Base-by-base conservation (phyloP, 2,888 invertebrate genomes). In the Clostera curtula region DNA sequence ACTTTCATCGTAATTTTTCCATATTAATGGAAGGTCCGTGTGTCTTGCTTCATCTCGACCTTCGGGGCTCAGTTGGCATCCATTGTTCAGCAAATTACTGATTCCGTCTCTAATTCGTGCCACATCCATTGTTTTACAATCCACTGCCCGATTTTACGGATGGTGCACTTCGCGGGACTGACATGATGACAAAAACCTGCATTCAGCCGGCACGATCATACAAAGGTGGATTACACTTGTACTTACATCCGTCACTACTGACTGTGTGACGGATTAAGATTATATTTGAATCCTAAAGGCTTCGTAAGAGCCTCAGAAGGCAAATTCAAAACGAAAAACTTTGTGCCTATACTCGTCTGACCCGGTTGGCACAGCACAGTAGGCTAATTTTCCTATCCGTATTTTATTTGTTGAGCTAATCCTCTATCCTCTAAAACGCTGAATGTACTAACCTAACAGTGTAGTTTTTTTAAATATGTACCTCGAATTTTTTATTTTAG, bases 31-130 rank as follows among this genome's bases (percentile, higher is more conserved):
- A 48, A 57, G 54, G 46, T 46, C 41, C 34, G 47, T 51, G 43
- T 52, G 45, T 59, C 49, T 74, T 72, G 54, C 70, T 43, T 51
- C 64, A 68, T 54, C 48, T 44, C 58, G 59, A 66, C 80, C 80
- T 80, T 79, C 76, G 56, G 58, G 67, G 63, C 60, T 73, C 67
- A 65, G 67, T 73, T 71, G 67, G 60, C 68, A 60, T 66, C 70
- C 64, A 82, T 80, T 80, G 79, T 80, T 75, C 46, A 63, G 59
- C 51, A 70, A 77, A 75, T 72, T 65, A 66, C 66, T 65, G 63
- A 70, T 68, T 71, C 69, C 62, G 69, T 66, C 72, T 66, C 69
- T 76, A 76, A 76, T 75, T 71, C 57, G 66, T 63, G 55, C 59
- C 62, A 56, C 47, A 53, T 30, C 71, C 50, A 80, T 79, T 82